Evolutionary conservation across 1,140 invertebrate species (phyloP).

Genomic region (Kradibia gibbosae): DNA sequence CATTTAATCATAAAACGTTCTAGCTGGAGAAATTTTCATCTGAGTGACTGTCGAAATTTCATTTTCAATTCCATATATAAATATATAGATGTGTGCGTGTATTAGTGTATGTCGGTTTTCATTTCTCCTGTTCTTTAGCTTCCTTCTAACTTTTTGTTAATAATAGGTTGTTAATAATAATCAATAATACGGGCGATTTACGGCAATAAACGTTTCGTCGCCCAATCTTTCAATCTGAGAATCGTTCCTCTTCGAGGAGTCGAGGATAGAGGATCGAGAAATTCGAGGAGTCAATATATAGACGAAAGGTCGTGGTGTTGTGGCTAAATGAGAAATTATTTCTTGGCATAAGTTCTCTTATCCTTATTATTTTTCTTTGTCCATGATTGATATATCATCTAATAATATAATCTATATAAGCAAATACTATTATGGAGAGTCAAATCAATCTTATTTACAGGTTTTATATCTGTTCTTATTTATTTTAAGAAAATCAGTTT

Average conservation of each 20-base stretch:
- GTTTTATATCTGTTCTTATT: too few species aligned
- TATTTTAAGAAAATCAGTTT: too few species aligned
- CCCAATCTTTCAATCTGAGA: background rate
- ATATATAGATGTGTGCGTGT: background rate
- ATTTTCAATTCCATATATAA: slow-evolving; percentile 3
- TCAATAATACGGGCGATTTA: slow-evolving; percentile 25
- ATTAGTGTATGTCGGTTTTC: background rate
- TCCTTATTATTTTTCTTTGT: background rate
- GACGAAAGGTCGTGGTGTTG: slow-evolving; percentile 5
- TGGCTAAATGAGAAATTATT: background rate
- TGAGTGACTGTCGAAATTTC: background rate
- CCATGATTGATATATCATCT: too few species aligned
- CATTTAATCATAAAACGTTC: background rate
- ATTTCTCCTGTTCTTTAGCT: background rate
- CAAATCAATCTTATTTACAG: too few species aligned
- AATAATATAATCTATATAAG: too few species aligned
- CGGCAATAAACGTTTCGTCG: background rate
- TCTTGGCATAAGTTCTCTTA: background rate
- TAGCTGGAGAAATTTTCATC: background rate
- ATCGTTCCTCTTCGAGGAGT: background rate
- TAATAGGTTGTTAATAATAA: background rate
- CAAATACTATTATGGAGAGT: too few species aligned
- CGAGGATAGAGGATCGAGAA: too few species aligned
- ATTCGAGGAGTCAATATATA: background rate
- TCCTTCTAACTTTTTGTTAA: background rate